Evolutionary conservation across 2,888 invertebrate genomes (phyloP), one percentile per base, ranked within the genome.

Genomic region (Malacosoma neustria): DNA sequence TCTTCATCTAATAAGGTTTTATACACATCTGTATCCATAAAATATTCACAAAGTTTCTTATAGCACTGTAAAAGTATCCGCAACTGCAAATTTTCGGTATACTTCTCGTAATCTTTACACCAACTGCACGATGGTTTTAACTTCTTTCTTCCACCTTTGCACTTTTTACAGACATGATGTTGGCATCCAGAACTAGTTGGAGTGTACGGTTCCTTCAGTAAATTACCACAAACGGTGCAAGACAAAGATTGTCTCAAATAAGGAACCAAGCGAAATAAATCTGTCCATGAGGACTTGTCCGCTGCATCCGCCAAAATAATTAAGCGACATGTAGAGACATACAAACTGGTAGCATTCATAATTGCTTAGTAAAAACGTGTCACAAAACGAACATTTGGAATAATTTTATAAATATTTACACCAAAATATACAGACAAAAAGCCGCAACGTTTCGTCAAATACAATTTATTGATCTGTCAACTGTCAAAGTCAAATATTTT

Each of bases 191-290:
- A 90, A 54, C 90, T 91, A 12, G 89, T 89, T 11, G 96, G 94
- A 29, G 93, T 91, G 62, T 91, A 91, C 4, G 97, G 96, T 62
- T 94, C 92, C 50, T 91, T 91, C 39, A 96, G 75, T 49, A 97
- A 87, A 65, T 93, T 91, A 43, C 93, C 92, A 74, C 97, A 97
- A 38, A 96, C 96, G 39, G 93, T 94, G 80, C 97, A 97, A 51
- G 94, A 93, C 56, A 97, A 87, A 46, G 94, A 92, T 71, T 95
- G 94, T 40, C 96, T 89, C 63, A 97, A 87, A 79, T 93, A 93
- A 3, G 95, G 94, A 53, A 97, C 89, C 59, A 94, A 89, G 54
- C 93, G 89, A 76, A 93, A 93, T 54, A 96, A 87, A 79, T 96
- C 95, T 37, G 89, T 89, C 91, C 94, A 93, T 39, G 91, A 89